Evolutionary conservation across 2,888 invertebrate genomes (phyloP), one percentile per base, ranked within the genome.

Genomic region (Polymixis lichenea): DNA sequence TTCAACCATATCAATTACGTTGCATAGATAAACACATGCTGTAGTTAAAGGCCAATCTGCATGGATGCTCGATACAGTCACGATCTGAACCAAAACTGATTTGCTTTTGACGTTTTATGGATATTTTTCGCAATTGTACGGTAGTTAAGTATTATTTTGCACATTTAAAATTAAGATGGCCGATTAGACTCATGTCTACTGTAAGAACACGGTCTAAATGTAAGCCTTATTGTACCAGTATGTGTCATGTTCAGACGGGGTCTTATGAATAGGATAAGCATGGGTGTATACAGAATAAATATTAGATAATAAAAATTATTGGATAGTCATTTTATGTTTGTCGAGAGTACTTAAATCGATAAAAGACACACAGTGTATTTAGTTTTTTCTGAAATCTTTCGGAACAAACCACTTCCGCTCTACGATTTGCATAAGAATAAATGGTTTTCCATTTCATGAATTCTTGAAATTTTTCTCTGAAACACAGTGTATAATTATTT

Each of bases 201-300:
- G 28, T 49, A 61, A 49, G 38, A 56, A 55, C 58, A 66, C 64
- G 78, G 78, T 77, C 79, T 77, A 72, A 73, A 69, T 76, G 5
- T 74, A 70, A 74, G 80, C 72, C 84, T 79, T 84, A 84, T 67
- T 64, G 75, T 78, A 80, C 32, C 49, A 76, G 66, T 84, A 80
- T 85, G 86, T 80, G 81, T 83, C 73, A 87, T 55, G 88, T 89
- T 90, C 87, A 89, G 85, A 90, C 68, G 82, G 73, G 84, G 86
- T 92, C 92, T 92, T 93, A 93, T 93, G 92, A 92, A 83, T 93
- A 93, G 92, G 32, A 61, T 92, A 90, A 90, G 86, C 58, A 81
- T 46, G 9, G 0, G 9, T 71, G 49, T 68, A 76, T 68, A 66
- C 49, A 60, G n/a, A 56, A 49, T 62, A 80, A 49, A 38, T 65